Evolutionary conservation across 2,797 vertebrate species (phyloP).

Genomic region (Tympanoctomys barrerae): DNA sequence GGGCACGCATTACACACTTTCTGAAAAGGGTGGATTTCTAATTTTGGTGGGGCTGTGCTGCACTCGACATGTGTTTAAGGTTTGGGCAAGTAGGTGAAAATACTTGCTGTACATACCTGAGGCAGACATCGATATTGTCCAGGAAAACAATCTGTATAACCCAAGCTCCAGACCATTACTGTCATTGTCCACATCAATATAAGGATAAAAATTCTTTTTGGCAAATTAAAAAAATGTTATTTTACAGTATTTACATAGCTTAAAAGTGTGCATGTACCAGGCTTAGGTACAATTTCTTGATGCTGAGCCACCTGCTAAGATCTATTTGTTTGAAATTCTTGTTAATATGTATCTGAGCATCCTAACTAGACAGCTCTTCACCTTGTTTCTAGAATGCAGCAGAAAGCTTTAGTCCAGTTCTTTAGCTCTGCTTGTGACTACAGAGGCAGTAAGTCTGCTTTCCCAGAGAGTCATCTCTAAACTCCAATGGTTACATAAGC

Average conservation of each 20-base stretch:
- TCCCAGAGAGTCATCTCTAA: neutral
- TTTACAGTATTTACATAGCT: neutral
- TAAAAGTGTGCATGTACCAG: neutral
- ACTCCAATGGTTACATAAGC: neutral
- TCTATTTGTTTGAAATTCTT: neutral
- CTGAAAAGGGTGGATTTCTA: neutral
- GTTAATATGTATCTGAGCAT: neutral
- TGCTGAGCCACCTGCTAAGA: neutral
- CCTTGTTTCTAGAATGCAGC: neutral
- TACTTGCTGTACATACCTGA: neutral
- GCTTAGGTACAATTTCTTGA: neutral
- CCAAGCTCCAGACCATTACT: neutral
- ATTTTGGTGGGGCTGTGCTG: neutral
- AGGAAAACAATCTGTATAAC: neutral
- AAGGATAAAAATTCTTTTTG: neutral
- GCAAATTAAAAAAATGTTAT: neutral
- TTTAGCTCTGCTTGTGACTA: neutral
- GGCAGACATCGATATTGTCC: neutral
- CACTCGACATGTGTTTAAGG: neutral
- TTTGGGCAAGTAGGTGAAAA: neutral
- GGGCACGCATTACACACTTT: too few species aligned
- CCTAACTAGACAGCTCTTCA: neutral
- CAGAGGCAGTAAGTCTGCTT: neutral
- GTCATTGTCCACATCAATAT: neutral
- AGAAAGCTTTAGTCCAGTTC: neutral